These are phyloP conservation scores for Platycheirus rosarum DNA, from an alignment of 2,888 invertebrate species.

Conservation along the genomic window DNA sequence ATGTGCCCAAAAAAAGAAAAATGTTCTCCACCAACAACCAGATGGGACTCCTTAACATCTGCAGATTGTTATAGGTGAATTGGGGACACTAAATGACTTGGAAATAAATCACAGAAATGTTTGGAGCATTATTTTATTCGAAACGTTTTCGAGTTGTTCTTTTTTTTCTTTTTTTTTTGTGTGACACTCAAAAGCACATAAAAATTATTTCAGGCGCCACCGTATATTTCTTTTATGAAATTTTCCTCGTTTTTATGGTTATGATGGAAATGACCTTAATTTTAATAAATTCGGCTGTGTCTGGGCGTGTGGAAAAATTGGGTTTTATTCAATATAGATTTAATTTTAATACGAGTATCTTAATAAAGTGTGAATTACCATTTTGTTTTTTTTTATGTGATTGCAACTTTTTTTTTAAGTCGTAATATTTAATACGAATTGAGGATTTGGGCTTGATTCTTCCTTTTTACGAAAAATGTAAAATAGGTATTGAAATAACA, in stretches of 20 bases:
- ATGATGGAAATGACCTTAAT: slow-evolving; percentile 31
- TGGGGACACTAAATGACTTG: slow-evolving; percentile 44
- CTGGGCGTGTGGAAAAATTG: slow-evolving; percentile 35
- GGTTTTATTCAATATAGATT: slow-evolving; percentile 21
- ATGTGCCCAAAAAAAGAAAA: slow-evolving; percentile 27
- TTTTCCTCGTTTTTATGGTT: slow-evolving; percentile 25
- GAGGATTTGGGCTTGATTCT: too few species aligned
- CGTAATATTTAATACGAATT: neutral
- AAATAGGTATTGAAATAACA: too few species aligned
- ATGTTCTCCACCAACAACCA: slow-evolving; percentile 26
- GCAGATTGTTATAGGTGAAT: slow-evolving; percentile 34
- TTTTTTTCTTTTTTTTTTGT: slow-evolving; percentile 10
- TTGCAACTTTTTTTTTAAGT: neutral
- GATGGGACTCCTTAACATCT: slow-evolving; percentile 44
- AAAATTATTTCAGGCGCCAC: slow-evolving; percentile 38
- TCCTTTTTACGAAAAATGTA: too few species aligned
- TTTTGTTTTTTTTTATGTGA: neutral
- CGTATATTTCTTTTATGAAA: slow-evolving; percentile 24
- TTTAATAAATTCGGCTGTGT: slow-evolving; percentile 31
- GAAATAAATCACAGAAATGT: slow-evolving; percentile 47
- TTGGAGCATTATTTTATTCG: slow-evolving; percentile 36
- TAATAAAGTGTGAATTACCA: slow-evolving; percentile 30
- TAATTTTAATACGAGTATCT: slow-evolving; percentile 3
- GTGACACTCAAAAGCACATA: slow-evolving; percentile 31
- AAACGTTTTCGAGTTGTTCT: slow-evolving; percentile 4